Percentiles rank a stretch among this genome's conserved stretches.
Conservation (phyloP, 1,140 invertebrate species). For the Euborellia annulipes region DNA sequence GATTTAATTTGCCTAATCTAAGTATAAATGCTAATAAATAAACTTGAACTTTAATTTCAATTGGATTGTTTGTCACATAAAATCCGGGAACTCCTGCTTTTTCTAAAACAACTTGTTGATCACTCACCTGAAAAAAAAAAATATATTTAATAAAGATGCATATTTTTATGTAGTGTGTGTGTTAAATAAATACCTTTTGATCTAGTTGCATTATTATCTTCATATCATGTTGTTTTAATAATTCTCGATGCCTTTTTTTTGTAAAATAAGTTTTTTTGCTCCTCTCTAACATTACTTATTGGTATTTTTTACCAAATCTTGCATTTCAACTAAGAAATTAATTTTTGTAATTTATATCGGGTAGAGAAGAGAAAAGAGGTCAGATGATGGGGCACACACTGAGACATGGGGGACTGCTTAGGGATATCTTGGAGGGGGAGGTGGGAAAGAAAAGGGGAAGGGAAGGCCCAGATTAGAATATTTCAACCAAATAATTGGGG, state of each 20-base stretch:
- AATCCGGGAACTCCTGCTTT: constrained; percentile 86
- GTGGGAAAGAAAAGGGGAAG: too few relatives aligned
- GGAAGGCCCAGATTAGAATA: too few relatives aligned
- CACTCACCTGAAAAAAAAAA: constrained; percentile 44
- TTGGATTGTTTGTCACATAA: constrained; percentile 74
- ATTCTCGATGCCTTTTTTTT: constrained; percentile 58
- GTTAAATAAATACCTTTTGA: too few relatives aligned
- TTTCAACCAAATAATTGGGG: too few relatives aligned
- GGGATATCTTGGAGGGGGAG: too few relatives aligned
- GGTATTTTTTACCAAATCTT: constrained; percentile 45
- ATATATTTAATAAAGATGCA: too few relatives aligned
- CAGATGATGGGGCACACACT: too few relatives aligned
- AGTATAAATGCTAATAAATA: constrained; percentile 73
- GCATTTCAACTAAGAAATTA: constrained; percentile 44
- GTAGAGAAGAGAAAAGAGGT: too few relatives aligned
- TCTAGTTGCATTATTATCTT: constrained; percentile 75
- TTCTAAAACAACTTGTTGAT: constrained; percentile 79
- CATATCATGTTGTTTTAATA: constrained; percentile 65
- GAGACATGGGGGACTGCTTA: too few relatives aligned
- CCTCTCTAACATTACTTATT: constrained; percentile 39
- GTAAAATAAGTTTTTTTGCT: too few relatives aligned
- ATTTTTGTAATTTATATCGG: too few relatives aligned
- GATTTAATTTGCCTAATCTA: constrained; percentile 54
- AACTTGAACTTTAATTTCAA: constrained; percentile 82
- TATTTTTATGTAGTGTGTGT: too few relatives aligned